Evolutionary conservation across 2,797 vertebrate genomes (phyloP), one percentile per base, ranked within the genome.

Genomic region (Graptemys geographica): DNA sequence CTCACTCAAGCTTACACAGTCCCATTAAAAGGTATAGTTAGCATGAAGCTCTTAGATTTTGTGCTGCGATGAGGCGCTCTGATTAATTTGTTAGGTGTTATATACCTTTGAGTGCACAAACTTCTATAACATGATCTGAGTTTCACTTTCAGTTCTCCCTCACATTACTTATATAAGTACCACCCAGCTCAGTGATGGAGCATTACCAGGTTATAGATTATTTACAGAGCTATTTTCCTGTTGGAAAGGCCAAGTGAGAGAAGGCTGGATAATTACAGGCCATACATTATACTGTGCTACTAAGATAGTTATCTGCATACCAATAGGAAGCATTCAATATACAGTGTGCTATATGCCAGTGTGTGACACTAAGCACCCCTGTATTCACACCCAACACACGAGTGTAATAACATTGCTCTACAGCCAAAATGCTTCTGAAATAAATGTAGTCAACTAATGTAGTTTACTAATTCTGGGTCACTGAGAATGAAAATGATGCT

Each of bases 251-350:
- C 87, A 78, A 62, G 83, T 55, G 85, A 57, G 19, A 83, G 55
- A 74, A 47, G 0, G 0, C 0, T 53, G n/a, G 49, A 25, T 19
- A 47, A 1, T 5, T 62, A 25, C 52, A 56, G 25, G 53, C 52
- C 53, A 37, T 72, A 31, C 11, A 31, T 79, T 25, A 3, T 80
- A 18, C 10, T 78, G 8, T 82, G 59, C 19, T 55, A 57, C 44
- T 83, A 33, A 5, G 59, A 87, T 41, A 89, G 18, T 87, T 31
- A 51, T 53, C 19, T 69, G 53, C 33, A 44, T 25, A 65, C 79
- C 53, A 57, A 91, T 5, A 88, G 23, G n/a, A 56, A 37, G 55
- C 2, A 85, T 82, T 87, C 55, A 57, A 52, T 6, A 52, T 8
- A 25, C 56, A 56, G 62, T 69, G 18, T 69, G 33, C n/a, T 37